Base-by-base conservation (phyloP, 2,113 vertebrate genomes). In the Muntiacus muntjak region DNA sequence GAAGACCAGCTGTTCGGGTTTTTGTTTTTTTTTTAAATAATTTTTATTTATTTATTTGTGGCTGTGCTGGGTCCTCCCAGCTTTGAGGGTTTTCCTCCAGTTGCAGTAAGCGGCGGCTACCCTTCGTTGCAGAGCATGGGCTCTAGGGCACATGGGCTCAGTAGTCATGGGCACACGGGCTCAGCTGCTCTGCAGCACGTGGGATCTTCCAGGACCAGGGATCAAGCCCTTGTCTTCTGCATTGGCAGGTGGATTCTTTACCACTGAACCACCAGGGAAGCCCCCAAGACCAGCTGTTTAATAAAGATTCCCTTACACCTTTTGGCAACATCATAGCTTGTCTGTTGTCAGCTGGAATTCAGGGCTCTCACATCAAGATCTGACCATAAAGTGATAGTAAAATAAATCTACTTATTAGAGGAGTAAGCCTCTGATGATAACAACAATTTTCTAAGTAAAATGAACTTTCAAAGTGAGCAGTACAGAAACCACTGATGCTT, bases 241-340 rank as follows among this genome's bases (percentile, higher is more conserved):
- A 43, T 0, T 43, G 71, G 36, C 71, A 76, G 12, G 36, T 25
- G 36, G 71, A 43, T 43, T 76, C n/a, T 71, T 36, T 21, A 40
- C n/a, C 36, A 76, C 40, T 76, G 71, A 26, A 23, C 40, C 36
- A 74, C 11, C 6, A 43, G 23, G 36, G 23, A 26, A 0, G 23
- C 71, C 71, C 71, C 23, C 71, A 26, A 76, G 71, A 76, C 36
- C 36, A 76, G 71, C 71, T 76, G 12, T 98, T 98, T 92, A 91
- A 94, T 0, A 43, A 97, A 97, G 96, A 94, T 95, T 94, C 96
- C 82, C 96, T 45, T 60, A 17, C 60, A 83, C 52, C 93, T 94
- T 94, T 93, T 96, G 97, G 96, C 96, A 97, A 98, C 97, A 97
- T 96, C 97, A 90, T 30, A 97, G 96, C 95, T 98, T 98, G 96